phyloP scores from a whole-genome alignment of 1,140 invertebrate genomes.

The Drosophila jambulina region DNA sequence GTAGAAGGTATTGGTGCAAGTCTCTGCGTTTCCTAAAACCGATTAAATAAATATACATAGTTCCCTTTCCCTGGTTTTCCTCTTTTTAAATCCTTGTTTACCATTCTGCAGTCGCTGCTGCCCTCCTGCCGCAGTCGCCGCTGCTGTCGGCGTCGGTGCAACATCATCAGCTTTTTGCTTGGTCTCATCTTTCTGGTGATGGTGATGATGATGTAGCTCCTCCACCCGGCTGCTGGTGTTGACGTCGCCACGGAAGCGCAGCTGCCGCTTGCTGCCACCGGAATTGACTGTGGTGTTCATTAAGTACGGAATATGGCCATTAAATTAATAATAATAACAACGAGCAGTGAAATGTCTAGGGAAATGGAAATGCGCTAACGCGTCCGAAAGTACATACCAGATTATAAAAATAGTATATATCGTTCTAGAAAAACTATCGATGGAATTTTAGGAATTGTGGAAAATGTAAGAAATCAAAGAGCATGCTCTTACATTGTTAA shows the following conservation, averaged over 20 bases:
- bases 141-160: constrained; percentile 37
- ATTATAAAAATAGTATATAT: constrained; percentile 2
- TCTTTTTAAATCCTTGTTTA: constrained; percentile 12
- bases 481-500: background rate
- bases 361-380: constrained; percentile 19
- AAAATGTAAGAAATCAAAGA: background rate
- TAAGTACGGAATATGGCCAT: constrained; percentile 28
- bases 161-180: constrained; percentile 68
- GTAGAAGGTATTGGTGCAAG: constrained; percentile 72
- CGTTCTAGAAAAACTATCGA: background rate
- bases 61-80: too few species aligned
- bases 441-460: background rate
- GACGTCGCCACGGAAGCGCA: constrained; percentile 66
- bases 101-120: constrained; percentile 46
- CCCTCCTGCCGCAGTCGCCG: background rate
- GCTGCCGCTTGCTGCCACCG: constrained; percentile 52
- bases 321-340: constrained; percentile 50
- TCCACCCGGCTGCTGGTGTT: constrained; percentile 51
- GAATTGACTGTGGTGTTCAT: constrained; percentile 54
- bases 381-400: constrained; percentile 9
- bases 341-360: constrained; percentile 16
- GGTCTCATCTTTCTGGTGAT: constrained; percentile 40
- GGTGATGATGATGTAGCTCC: constrained; percentile 45
- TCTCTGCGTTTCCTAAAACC: constrained; percentile 1
- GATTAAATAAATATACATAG: background rate